Base-by-base conservation (phyloP, 2,113 vertebrate species). In the Silurus asotus region DNA sequence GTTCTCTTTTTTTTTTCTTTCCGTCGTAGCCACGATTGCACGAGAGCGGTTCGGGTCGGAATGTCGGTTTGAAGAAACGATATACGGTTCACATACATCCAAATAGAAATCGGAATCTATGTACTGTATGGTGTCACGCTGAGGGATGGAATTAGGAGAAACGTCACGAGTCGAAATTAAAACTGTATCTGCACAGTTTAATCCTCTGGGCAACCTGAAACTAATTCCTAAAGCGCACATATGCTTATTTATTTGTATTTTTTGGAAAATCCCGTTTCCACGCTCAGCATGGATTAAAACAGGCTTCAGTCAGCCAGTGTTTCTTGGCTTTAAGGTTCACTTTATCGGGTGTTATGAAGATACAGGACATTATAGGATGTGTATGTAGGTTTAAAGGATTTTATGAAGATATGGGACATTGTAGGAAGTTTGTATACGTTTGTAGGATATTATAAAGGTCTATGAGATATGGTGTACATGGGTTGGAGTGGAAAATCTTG, bases 21-120 rank as follows among this genome's bases (percentile, higher is more conserved):
- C 37, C 37, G 89, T 84, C 69, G 64, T 79, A 89, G 86, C 28
- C 37, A 58, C 87, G 85, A 81, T 87, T 70, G 87, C 77, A 79
- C 65, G 84, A 91, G 90, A 87, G 77, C 90, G 85, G 84, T 85
- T 89, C 87, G 81, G 77, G 83, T 81, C 87, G 89, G 88, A 84
- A 84, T 89, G 89, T 80, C 88, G 79, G 79, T 90, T 37, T 87
- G 88, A 74, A 58, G 81, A 76, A 86, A 79, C 81, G 37, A 2
- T 37, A 78, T 83, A 88, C 87, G 79, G 67, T 88, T 78, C 69
- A 82, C 64, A 65, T 82, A 58, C 83, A 85, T 72, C 81, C 88
- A 86, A 17, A 87, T 72, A 85, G 37, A 37, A 72, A 83, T 85
- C 86, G 80, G 7, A 70, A 85, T 88, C 64, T 59, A 86, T 88